Evolutionary conservation across 2,888 invertebrate species (phyloP).

Genomic region (Eubasilissa splendida): DNA sequence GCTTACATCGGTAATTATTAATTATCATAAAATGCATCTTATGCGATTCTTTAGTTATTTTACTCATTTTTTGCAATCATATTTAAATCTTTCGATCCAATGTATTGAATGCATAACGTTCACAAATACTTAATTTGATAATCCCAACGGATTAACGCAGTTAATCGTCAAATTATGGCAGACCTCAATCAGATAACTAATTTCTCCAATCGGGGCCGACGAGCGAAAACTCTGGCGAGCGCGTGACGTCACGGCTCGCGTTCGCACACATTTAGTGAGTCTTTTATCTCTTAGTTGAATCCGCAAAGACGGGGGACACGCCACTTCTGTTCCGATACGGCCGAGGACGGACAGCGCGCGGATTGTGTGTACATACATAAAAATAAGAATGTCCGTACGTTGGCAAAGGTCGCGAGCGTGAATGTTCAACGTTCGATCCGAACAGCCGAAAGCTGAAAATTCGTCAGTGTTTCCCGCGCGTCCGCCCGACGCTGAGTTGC

Average conservation of each 20-base stretch:
- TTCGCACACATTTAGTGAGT: slow-evolving; percentile 1
- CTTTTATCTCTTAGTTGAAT: slow-evolving; percentile 24
- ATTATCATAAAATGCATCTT: too few species aligned
- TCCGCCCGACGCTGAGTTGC: slow-evolving; percentile 6
- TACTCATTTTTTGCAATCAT: too few species aligned
- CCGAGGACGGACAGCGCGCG: slow-evolving; percentile 4
- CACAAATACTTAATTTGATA: background rate
- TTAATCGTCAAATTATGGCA: background rate
- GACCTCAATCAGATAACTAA: background rate
- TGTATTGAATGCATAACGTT: too few species aligned
- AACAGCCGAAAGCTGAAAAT: slow-evolving; percentile 4
- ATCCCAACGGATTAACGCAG: background rate
- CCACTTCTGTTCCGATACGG: background rate
- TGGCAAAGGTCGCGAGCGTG: slow-evolving; percentile 14
- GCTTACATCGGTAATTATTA: too few species aligned
- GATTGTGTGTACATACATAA: background rate
- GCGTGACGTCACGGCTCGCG: background rate
- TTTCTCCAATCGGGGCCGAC: background rate
- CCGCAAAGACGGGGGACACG: background rate
- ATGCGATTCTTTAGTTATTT: too few species aligned
- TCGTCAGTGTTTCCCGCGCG: slow-evolving; percentile 22
- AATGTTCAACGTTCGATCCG: background rate
- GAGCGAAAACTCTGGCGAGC: background rate
- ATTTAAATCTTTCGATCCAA: too few species aligned
- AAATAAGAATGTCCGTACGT: background rate